phyloP scores from a whole-genome alignment of 2,797 vertebrate genomes.

The Discoglossus pictus region DNA sequence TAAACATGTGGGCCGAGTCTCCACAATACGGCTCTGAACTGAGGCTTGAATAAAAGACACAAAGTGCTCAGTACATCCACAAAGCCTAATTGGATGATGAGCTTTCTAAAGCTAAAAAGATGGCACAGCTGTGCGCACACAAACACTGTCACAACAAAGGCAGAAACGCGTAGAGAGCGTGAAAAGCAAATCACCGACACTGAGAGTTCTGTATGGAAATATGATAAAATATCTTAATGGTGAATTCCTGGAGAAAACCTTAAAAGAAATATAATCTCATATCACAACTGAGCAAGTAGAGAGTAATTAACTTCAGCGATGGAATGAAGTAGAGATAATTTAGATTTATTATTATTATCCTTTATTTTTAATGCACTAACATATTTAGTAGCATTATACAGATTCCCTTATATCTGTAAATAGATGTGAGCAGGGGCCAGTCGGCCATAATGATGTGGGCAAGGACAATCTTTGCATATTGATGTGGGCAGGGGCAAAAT shows the following conservation, averaged over 20 bases:
- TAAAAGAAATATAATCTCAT: slow-evolving; percentile 8
- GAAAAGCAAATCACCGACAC: slow-evolving; percentile 34
- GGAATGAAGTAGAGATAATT: too few relatives aligned
- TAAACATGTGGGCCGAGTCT: neutral
- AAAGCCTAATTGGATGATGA: slow-evolving; percentile 42
- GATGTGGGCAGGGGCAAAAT: too few relatives aligned
- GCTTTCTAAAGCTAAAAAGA: slow-evolving; percentile 19
- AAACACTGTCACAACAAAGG: slow-evolving; percentile 47
- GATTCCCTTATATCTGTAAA: neutral
- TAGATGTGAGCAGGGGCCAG: too few relatives aligned
- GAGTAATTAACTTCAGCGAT: neutral
- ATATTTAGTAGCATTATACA: neutral
- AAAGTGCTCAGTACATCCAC: slow-evolving; percentile 4
- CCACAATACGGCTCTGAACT: slow-evolving; percentile 18
- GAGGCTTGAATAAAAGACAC: slow-evolving; percentile 24
- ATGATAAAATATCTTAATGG: slow-evolving; percentile 24
- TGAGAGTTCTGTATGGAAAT: slow-evolving; percentile 29
- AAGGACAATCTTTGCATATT: too few relatives aligned
- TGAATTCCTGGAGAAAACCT: slow-evolving; percentile 20
- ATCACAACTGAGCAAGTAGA: neutral
- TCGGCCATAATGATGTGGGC: too few relatives aligned
- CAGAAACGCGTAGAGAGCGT: slow-evolving; percentile 9
- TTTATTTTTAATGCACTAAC: too few relatives aligned
- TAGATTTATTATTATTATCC: too few relatives aligned
- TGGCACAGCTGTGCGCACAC: slow-evolving; percentile 42